These are phyloP conservation scores for Oophaga sylvatica DNA, from an alignment of 2,797 vertebrate genomes.

Conservation along the genomic window DNA sequence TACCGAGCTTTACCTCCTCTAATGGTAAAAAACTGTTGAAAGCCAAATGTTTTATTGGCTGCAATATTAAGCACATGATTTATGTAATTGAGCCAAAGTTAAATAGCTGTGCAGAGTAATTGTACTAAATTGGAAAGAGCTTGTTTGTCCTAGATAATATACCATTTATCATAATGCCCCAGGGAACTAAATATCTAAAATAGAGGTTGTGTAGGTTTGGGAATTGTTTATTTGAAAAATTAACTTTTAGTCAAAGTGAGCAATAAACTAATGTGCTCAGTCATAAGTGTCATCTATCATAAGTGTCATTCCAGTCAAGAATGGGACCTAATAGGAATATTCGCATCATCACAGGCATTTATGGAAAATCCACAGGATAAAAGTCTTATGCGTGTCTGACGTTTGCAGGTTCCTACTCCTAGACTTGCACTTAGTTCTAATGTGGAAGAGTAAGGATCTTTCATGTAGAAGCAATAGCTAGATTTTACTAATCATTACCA, in stretches of 20 bases:
- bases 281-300: background rate
- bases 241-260: background rate
- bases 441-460: too few relatives aligned
- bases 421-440: too few relatives aligned
- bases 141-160: slow-evolving; percentile 5
- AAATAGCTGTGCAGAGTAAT: slow-evolving; percentile 32
- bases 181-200: slow-evolving; percentile 23
- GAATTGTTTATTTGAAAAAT: background rate
- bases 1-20: slow-evolving; percentile 12
- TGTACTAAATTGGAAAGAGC: slow-evolving; percentile 19
- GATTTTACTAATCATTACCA: too few relatives aligned
- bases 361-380: too few relatives aligned
- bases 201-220: background rate
- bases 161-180: slow-evolving; percentile 25
- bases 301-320: background rate
- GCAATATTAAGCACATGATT: slow-evolving; percentile 33
- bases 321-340: background rate
- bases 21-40: slow-evolving; percentile 45
- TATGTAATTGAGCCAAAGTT: slow-evolving; percentile 23
- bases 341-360: too few relatives aligned
- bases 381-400: too few relatives aligned
- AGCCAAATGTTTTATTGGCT: slow-evolving; percentile 35
- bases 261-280: background rate
- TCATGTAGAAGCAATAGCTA: too few relatives aligned
- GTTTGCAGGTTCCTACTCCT: too few relatives aligned